Evolutionary conservation across 2,888 invertebrate genomes (phyloP), one percentile per base, ranked within the genome.

Genomic region (Latrodectus hesperus): DNA sequence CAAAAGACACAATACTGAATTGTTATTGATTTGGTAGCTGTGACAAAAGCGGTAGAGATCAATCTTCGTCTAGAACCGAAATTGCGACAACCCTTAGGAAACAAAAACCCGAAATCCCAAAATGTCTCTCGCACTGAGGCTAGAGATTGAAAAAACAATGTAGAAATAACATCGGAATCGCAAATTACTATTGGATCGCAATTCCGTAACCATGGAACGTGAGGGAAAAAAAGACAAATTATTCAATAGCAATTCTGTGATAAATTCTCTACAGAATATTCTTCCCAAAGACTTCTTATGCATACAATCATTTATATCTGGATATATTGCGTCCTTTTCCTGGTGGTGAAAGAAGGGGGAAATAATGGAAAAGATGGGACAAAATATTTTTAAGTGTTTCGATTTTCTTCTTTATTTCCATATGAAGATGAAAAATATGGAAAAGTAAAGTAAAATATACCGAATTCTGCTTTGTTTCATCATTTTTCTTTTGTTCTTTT

Each of bases 321-420:
- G 4, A 60, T 60, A 11, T n/a, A 60, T 22, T 17, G 10, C n/a
- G n/a, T 60, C 8, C 60, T 60, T 60, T 60, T 6, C 6, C 6
- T 16, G 1, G 55, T 55, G 12, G n/a, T 16, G n/a, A 60, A 60
- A 60, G n/a, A 60, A 12, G 11, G 60, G 60, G 22, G 51, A 82
- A 68, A 75, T 51, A 75, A 75, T 82, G 75, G 71, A 80, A 82
- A 17, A 22, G 51, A 75, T 17, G 9, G 49, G 68, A n/a, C n/a
- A 75, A 82, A 82, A 75, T 26, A 82, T 68, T 67, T 82, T 76
- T 67, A 82, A 75, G 75, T 68, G 16, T 81, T 82, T 82, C 68
- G 68, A 75, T 68, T 75, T 75, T 74, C 55, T 74, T 55, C 12
- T 52, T 14, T 26, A 51, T 55, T 68, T 16, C 17, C 68, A 16